phyloP scores from a whole-genome alignment of 2,113 vertebrate species.

The Ciconia boyciana region DNA sequence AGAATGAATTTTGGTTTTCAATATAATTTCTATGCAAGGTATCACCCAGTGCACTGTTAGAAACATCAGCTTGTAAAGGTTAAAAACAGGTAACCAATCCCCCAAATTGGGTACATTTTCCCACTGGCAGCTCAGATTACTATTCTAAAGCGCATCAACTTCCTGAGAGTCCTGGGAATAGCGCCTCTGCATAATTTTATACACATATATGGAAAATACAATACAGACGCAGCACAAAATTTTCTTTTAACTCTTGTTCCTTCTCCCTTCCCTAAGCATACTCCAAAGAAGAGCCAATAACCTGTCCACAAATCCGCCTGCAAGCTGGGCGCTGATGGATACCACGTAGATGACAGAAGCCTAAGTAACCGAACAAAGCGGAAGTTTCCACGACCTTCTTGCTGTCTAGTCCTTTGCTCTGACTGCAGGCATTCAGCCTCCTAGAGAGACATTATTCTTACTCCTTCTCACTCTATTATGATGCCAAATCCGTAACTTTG shows the following conservation, averaged over 20 bases:
- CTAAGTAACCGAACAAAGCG: neutral
- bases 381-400: neutral
- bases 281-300: neutral
- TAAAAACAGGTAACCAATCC: neutral
- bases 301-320: neutral
- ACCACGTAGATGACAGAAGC: neutral
- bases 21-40: neutral
- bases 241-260: neutral
- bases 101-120: neutral
- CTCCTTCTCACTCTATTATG: neutral
- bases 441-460: neutral
- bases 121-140: neutral
- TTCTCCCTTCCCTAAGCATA: neutral
- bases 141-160: neutral
- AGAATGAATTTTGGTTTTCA: neutral
- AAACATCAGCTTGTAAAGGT: neutral
- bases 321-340: neutral
- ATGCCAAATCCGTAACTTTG: neutral
- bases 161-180: neutral
- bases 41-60: neutral
- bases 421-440: neutral
- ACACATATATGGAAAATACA: neutral
- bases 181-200: neutral
- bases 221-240: neutral
- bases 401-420: neutral